phyloP scores from a whole-genome alignment of 2,888 invertebrate species.

The Gonocerus acuteangulatus region DNA sequence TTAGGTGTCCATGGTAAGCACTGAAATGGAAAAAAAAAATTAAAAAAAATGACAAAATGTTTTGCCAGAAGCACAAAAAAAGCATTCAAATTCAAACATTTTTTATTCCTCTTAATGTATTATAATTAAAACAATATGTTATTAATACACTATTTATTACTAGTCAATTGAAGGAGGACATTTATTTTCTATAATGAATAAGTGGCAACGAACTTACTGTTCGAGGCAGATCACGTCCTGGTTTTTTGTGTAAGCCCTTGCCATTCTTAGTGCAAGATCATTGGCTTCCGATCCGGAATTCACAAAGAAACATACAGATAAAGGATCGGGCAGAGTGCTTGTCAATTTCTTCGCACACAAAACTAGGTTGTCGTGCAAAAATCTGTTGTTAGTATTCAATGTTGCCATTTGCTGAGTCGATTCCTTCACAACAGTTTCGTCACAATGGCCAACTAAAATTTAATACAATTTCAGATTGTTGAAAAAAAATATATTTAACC shows the following conservation, averaged over 20 bases:
- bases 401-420: constrained; percentile 83
- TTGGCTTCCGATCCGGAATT: constrained; percentile 99
- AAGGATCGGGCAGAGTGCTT: constrained; percentile 69
- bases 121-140: no score
- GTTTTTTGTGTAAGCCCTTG: constrained; percentile 78
- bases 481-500: not conserved
- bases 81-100: not conserved
- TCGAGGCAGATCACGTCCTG: constrained; percentile 88
- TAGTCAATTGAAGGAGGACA: no score
- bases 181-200: no score
- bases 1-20: constrained; percentile 98
- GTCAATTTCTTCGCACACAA: constrained; percentile 78
- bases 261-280: constrained; percentile 88
- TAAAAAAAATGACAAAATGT: not conserved
- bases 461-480: no score
- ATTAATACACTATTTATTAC: no score
- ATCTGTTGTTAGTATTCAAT: constrained; percentile 91
- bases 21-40: constrained; percentile 56
- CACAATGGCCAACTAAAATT: constrained; percentile 90
- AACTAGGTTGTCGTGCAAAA: constrained; percentile 91
- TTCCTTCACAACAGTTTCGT: constrained; percentile 86
- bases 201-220: no score
- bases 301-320: constrained; percentile 91
- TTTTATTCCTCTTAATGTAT: no score
- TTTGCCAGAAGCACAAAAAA: not conserved